Base-by-base conservation (phyloP, 1,140 invertebrate species). In the Drosophila auraria region DNA sequence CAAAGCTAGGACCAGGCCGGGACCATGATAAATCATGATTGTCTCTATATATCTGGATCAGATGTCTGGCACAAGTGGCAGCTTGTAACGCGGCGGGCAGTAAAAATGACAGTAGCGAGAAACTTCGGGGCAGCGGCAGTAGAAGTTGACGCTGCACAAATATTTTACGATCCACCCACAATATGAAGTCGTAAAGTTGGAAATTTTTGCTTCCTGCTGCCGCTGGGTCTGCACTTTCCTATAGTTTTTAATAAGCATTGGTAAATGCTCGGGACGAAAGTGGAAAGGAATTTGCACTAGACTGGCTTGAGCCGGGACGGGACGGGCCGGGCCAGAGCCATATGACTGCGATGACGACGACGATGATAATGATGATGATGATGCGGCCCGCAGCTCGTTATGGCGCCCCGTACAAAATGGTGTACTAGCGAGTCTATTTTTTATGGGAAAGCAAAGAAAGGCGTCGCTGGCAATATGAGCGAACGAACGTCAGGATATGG, bases 221-320 rank as follows among this genome's bases (percentile, higher is more conserved):
- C 64, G 64, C 38, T 59, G 68, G 63, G 75, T 80, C 74, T 75
- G 69, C 49, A 50, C 78, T 80, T 91, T 86, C 54, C 86, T 90
- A 82, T 91, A 82, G 82, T 82, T 90, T 90, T 91, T 90, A 90
- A 90, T 91, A 90, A 91, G 86, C 79, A 86, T 84, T 90, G 81
- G 78, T 63, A 75, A 71, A 83, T 80, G 74, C 38, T 66, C 40
- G 63, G 50, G 27, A 57, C 59, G 60, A 60, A 83, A 71, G 51
- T 75, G 56, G 36, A 15, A 51, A 72, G 74, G 77, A 87, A 87
- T 87, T 87, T 69, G 71, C 62, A 62, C 66, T 45, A 69, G 70
- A 61, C 44, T 36, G 53, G 66, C 15, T 45, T 51, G 25, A 71
- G 70, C 50, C 23, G 15, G 44, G 54, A 47, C 23, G 23, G 51